Base-by-base conservation (phyloP, 1,140 invertebrate genomes). In the Drosophila orosa region DNA sequence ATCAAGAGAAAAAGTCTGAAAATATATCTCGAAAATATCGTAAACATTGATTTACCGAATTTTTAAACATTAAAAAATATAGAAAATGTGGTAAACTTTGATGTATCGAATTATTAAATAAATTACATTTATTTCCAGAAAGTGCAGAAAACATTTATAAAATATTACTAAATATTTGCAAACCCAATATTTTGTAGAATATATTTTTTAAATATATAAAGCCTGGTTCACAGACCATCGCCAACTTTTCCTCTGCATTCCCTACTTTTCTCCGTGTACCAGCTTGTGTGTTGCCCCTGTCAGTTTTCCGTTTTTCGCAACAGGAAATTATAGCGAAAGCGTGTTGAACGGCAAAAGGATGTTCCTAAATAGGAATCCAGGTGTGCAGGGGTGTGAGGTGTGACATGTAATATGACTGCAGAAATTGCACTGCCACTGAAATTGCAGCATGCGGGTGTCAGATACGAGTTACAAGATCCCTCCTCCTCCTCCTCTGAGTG, bases 371-470 rank as follows among this genome's bases (percentile, higher is more conserved):
- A 37, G 67, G 33, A 44, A 33, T 57, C 59, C 40, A 61, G 44
- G 48, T 71, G 50, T 44, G 44, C 31, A n/a, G 24, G 50, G 13
- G 25, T 25, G 35, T 24, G 55, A 54, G 40, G 35, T 48, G 44
- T 86, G 78, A 86, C 83, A 83, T 83, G 83, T 79, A 87, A 83
- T 82, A 86, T 87, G 83, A 86, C 75, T 76, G 71, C 75, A 68
- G 82, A 67, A 81, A 83, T 83, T 71, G 76, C 80, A 61, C 24
- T 61, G 65, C 56, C 62, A 60, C 59, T 69, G 52, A 59, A 55
- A 61, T 55, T 61, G 74, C 62, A 74, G 73, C 61, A 74, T 82
- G 78, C 72, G 60, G 76, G 76, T 84, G 80, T 84, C 82, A 85
- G 56, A 59, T 80, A 69, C 72, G 29, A 74, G 68, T 56, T 86